These are phyloP conservation scores for Araneus ventricosus DNA, from an alignment of 1,140 invertebrate genomes.

Conservation along the genomic window DNA sequence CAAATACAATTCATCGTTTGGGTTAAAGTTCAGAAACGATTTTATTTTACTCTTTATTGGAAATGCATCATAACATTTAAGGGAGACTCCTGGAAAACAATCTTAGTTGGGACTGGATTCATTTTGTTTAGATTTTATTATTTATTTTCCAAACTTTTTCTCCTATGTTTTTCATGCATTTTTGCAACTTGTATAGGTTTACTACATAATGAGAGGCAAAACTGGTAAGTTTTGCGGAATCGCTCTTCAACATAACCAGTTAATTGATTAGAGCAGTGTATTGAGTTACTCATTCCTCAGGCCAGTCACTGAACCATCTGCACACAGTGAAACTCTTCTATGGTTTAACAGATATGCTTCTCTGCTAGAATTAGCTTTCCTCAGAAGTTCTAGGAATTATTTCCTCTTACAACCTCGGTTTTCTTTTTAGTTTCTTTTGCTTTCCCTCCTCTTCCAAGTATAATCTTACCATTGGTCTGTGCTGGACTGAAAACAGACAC, in stretches of 20 bases:
- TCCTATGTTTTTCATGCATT: not conserved
- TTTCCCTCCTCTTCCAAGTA: not conserved
- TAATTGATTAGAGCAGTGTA: not conserved
- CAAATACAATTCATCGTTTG: too few relatives aligned
- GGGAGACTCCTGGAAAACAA: too few relatives aligned
- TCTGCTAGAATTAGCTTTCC: conserved; percentile 57
- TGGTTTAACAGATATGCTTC: not conserved
- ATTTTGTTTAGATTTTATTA: not conserved
- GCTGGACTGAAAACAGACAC: not conserved
- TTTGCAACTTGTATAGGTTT: not conserved
- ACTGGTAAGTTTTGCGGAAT: not conserved
- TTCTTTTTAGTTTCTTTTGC: conserved; percentile 24
- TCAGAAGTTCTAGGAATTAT: conserved; percentile 15
- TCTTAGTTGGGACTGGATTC: too few relatives aligned
- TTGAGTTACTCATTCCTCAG: not conserved
- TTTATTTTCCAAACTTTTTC: not conserved
- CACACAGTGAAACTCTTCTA: conserved; percentile 18
- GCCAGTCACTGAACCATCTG: not conserved
- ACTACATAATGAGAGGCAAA: not conserved
- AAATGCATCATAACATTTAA: too few relatives aligned
- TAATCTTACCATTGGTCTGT: not conserved
- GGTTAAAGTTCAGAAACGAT: too few relatives aligned
- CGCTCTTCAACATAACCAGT: not conserved
- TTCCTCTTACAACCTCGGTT: conserved; percentile 9
- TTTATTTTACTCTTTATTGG: too few relatives aligned